Evolutionary conservation across 2,888 invertebrate genomes (phyloP), one percentile per base, ranked within the genome.

Genomic region (Lycia hirtaria): DNA sequence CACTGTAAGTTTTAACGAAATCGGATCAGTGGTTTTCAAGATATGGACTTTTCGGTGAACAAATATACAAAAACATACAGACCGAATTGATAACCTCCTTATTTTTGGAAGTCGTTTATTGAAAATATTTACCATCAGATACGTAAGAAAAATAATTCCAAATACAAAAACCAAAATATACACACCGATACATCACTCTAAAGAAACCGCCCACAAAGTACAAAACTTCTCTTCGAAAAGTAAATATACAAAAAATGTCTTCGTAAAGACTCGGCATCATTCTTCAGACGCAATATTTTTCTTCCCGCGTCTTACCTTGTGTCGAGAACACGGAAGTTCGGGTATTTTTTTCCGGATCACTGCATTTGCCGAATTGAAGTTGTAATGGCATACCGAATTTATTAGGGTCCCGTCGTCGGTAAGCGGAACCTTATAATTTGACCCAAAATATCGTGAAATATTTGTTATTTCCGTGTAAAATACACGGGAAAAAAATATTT

Each of bases 331-430:
- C 30, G 56, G 49, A 56, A 56, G 30, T 56, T 44, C n/a, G 35
- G 49, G 37, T 22, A 35, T 35, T 52, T 55, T 37, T 48, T 44
- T 44, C 30, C 12, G 17, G 44, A 38, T 44, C 37, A 44, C 30
- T 54, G 32, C 45, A 26, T 44, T 48, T 32, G 19, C 32, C 12
- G 48, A 35, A 45, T 52, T 35, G 43, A 44, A 37, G 49, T 50
- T 50, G 56, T 35, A 50, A 54, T 54, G 47, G 47, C 41, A 48
- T 47, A 6, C 19, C 28, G 19, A 49, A 49, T 58, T 44, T 30
- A 19, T 49, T 44, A 32, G 14, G 37, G 48, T 54, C n/a, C 19
- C 19, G 12, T 28, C 17, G 41, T 24, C 19, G 22, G 17, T 3
- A 15, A 43, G 17, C 10, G 22, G 20, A 45, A 28, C 28, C 22